phyloP scores from a whole-genome alignment of 1,140 invertebrate genomes.

The Lucilia sericata region DNA sequence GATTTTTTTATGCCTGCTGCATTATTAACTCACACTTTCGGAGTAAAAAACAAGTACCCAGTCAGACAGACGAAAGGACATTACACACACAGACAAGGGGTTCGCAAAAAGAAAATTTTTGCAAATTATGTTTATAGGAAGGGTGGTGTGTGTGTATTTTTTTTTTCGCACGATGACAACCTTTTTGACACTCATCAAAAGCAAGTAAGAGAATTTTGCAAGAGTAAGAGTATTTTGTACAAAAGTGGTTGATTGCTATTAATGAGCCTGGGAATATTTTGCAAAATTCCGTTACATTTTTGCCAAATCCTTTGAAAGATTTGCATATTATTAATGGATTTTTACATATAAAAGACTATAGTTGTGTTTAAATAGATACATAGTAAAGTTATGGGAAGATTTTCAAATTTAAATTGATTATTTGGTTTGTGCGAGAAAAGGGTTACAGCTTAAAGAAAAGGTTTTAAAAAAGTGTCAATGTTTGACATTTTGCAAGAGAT shows the following conservation, averaged over 20 bases:
- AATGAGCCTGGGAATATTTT: constrained; percentile 33
- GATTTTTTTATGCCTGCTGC: neutral
- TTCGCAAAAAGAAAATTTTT: neutral
- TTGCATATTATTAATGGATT: constrained; percentile 33
- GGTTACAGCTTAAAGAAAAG: too few species aligned
- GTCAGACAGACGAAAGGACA: neutral
- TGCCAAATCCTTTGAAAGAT: neutral
- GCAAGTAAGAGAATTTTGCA: neutral
- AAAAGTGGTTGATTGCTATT: neutral
- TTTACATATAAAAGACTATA: neutral
- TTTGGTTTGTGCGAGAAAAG: too few species aligned
- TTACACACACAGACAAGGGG: neutral
- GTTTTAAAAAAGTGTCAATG: too few species aligned
- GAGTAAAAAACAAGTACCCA: neutral
- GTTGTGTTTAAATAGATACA: too few species aligned
- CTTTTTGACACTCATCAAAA: neutral
- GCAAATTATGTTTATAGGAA: neutral
- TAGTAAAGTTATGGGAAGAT: too few species aligned
- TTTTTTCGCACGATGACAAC: constrained; percentile 27
- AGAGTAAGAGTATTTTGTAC: neutral
- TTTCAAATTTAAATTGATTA: too few species aligned
- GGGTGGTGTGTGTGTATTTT: neutral
- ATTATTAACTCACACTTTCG: neutral
- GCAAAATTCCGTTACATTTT: constrained; percentile 40
- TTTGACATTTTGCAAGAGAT: too few species aligned